These are phyloP conservation scores for Plectropomus leopardus DNA, from an alignment of 2,113 vertebrate genomes.

Conservation along the genomic window DNA sequence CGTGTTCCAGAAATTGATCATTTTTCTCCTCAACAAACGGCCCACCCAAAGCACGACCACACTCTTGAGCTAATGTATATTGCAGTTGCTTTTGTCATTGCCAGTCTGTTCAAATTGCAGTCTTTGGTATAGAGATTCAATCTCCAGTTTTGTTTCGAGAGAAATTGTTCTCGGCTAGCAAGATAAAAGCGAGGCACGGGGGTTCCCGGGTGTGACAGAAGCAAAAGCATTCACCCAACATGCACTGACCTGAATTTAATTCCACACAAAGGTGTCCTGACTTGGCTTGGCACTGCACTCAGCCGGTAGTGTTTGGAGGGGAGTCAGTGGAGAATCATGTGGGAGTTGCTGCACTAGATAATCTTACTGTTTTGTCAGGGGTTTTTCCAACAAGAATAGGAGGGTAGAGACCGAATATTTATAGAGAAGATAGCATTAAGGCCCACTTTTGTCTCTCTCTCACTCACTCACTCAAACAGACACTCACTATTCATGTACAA, in stretches of 20 bases:
- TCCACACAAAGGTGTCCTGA: slow-evolving; percentile 3
- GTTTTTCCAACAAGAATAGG: neutral
- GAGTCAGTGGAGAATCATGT: neutral
- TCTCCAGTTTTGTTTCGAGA: slow-evolving; percentile 27
- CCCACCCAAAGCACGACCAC: neutral
- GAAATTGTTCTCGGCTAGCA: slow-evolving; percentile 3
- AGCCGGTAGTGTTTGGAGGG: slow-evolving; percentile 21
- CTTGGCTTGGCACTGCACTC: slow-evolving; percentile 12
- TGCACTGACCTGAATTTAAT: slow-evolving; percentile 40
- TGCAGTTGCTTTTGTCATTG: slow-evolving; percentile 13
- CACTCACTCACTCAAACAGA: no score
- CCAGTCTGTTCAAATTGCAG: slow-evolving; percentile 35
- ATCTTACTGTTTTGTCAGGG: neutral
- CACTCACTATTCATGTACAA: no score
- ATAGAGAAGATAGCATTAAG: no score
- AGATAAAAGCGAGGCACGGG: neutral
- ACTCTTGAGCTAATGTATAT: neutral
- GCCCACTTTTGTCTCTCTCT: no score
- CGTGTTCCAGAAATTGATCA: neutral
- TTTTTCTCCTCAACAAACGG: neutral
- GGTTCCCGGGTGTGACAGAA: neutral
- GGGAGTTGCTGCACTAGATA: neutral
- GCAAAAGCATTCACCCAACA: slow-evolving; percentile 23
- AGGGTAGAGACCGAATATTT: neutral
- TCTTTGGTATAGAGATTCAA: slow-evolving; percentile 35